A percentile compares a stretch with the other conserved stretches of the same genome.
These are phyloP conservation scores for Henicopernis longicauda DNA, from an alignment of 2,113 vertebrate genomes.

Conservation along the genomic window DNA sequence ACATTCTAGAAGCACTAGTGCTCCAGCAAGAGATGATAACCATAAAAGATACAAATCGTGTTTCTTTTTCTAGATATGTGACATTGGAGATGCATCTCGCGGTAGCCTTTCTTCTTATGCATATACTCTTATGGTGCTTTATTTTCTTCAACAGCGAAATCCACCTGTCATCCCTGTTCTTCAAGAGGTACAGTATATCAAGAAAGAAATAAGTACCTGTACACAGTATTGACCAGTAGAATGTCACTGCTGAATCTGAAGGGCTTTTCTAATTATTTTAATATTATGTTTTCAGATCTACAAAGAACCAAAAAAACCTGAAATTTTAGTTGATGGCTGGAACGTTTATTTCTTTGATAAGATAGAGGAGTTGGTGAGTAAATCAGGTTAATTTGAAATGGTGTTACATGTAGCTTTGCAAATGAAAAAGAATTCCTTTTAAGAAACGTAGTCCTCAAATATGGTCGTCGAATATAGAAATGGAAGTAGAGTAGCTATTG, in stretches of 20 bases:
- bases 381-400: background rate
- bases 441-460: background rate
- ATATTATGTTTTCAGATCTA: constrained; percentile 80
- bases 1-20: background rate
- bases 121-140: constrained; percentile 95
- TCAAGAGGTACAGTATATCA: constrained; percentile 82
- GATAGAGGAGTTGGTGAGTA: constrained; percentile 81
- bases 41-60: background rate
- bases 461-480: background rate
- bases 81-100: constrained; percentile 92
- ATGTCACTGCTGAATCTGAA: background rate
- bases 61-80: constrained; percentile 81
- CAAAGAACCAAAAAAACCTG: constrained; percentile 82
- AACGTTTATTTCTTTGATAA: constrained; percentile 91
- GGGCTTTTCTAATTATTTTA: constrained; percentile 16
- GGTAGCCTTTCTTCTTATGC: constrained; percentile 95
- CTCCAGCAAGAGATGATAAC: background rate
- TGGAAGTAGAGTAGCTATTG: background rate
- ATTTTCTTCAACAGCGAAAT: constrained; percentile 90
- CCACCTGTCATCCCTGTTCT: constrained; percentile 91
- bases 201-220: background rate
- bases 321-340: constrained; percentile 90
- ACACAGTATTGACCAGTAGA: background rate
- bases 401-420: background rate
- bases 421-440: background rate